Evolutionary conservation across 37 sponge, comb jelly and placozoan species (phyloP).

Genomic region (Spongilla lacustris): DNA sequence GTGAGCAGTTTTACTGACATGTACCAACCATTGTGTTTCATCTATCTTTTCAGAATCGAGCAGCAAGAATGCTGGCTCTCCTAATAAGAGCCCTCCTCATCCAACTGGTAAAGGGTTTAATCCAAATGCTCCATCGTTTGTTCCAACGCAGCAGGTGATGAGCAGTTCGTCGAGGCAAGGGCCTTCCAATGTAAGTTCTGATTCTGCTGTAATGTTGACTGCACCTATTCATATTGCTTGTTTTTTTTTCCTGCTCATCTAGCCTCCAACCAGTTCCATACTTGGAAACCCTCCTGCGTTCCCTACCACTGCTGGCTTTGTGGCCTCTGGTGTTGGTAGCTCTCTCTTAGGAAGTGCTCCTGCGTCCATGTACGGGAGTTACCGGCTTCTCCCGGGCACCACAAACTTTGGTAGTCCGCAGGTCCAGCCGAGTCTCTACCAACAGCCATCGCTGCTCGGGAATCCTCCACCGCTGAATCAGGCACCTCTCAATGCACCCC

Average conservation of each 20-base stretch:
- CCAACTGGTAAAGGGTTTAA: constrained; percentile 58
- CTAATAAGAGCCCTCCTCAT: constrained; percentile 60
- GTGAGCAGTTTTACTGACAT: too few relatives aligned
- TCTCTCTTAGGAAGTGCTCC: constrained; percentile 62
- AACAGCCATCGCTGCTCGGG: constrained; percentile 50
- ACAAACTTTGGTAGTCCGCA: neutral
- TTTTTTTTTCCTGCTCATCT: neutral
- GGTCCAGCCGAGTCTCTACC: neutral
- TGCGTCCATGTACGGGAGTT: neutral
- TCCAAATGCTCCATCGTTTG: constrained; percentile 84
- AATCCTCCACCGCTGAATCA: constrained; percentile 57
- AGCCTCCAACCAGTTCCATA: constrained; percentile 59
- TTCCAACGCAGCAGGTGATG: constrained; percentile 53
- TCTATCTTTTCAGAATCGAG: too few relatives aligned
- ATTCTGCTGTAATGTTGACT: too few relatives aligned
- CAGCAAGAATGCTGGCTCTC: constrained; percentile 29
- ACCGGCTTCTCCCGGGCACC: neutral
- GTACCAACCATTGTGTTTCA: too few relatives aligned
- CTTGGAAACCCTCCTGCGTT: constrained; percentile 51
- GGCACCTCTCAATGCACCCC: constrained; percentile 37
- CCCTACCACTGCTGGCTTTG: neutral
- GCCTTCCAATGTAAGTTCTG: constrained; percentile 32
- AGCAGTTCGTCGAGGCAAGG: neutral
- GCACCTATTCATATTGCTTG: constrained; percentile 21
- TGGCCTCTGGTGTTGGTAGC: neutral